phyloP scores from a whole-genome alignment of 2,888 invertebrate species.

The Ochropleura leucogaster region DNA sequence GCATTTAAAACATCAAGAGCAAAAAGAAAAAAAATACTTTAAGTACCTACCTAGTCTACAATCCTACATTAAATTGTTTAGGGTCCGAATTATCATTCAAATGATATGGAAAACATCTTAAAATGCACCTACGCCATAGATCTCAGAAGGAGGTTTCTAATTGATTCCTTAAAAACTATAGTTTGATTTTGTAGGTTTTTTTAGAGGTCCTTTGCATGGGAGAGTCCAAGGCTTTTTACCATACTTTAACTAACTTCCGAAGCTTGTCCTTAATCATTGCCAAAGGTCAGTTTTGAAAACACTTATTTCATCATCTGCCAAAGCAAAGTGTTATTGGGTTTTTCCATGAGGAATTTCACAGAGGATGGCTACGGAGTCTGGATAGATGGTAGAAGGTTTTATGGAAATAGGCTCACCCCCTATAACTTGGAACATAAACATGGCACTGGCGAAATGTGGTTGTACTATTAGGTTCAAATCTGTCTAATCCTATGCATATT shows the following conservation, averaged over 20 bases:
- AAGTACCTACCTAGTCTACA: background rate
- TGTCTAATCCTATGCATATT: too few relatives aligned
- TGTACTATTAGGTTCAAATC: too few relatives aligned
- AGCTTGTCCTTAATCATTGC: constrained; percentile 12
- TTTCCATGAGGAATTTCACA: too few relatives aligned
- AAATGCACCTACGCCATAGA: background rate
- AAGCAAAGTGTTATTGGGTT: too few relatives aligned
- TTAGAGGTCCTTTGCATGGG: constrained; percentile 8
- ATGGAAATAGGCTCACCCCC: too few relatives aligned
- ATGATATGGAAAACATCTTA: background rate
- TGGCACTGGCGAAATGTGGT: too few relatives aligned
- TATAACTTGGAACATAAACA: too few relatives aligned
- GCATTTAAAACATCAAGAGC: too few relatives aligned
- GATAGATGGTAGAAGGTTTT: too few relatives aligned
- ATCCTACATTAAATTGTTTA: background rate
- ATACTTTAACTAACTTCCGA: constrained; percentile 1
- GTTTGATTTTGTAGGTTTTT: background rate
- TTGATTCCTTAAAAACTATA: background rate
- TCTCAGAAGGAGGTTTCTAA: constrained; percentile 10
- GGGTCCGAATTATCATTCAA: background rate
- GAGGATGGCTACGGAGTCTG: too few relatives aligned
- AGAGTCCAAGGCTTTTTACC: constrained; percentile 1
- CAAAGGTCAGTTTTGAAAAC: background rate
- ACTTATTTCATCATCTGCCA: background rate
- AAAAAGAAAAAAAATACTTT: too few relatives aligned